A percentile compares a stretch with the other conserved stretches of the same genome.
phyloP scores from a whole-genome alignment of 1,140 invertebrate genomes.

The Linepithema humile region DNA sequence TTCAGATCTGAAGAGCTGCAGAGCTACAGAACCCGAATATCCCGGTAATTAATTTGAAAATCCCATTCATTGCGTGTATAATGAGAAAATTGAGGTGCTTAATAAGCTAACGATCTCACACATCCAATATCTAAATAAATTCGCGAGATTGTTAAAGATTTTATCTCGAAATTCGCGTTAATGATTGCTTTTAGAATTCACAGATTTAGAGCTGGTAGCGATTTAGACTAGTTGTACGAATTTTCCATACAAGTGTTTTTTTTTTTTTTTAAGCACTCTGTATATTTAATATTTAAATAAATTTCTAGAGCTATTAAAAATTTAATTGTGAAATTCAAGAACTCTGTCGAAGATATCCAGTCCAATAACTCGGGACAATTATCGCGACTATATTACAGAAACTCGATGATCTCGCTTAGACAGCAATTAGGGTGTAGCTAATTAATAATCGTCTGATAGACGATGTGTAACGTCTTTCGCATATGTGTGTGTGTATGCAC shows the following conservation, averaged over 20 bases:
- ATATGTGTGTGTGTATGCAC: too few species aligned
- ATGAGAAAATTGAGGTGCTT: not conserved
- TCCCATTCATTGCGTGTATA: not conserved
- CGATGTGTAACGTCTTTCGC: slow-evolving; percentile 29
- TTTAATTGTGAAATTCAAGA: too few species aligned
- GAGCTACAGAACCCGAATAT: not conserved
- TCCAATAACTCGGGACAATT: not conserved
- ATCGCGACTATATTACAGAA: not conserved
- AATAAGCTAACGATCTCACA: not conserved
- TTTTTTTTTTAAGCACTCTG: too few species aligned
- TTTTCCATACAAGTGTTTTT: too few species aligned
- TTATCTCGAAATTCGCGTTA: not conserved
- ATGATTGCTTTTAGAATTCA: too few species aligned
- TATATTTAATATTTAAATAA: too few species aligned
- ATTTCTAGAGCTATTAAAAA: too few species aligned
- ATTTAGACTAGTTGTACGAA: too few species aligned
- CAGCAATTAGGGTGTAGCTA: slow-evolving; percentile 35
- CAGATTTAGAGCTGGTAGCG: too few species aligned
- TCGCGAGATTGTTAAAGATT: not conserved
- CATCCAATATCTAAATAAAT: not conserved
- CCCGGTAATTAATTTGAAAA: not conserved
- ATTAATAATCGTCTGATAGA: slow-evolving; percentile 62
- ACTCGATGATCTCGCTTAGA: slow-evolving; percentile 1
- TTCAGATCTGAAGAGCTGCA: not conserved
- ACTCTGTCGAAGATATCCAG: too few species aligned